Evolutionary conservation across 2,113 vertebrate genomes (phyloP).

Genomic region (Chascanopsetta lugubris): DNA sequence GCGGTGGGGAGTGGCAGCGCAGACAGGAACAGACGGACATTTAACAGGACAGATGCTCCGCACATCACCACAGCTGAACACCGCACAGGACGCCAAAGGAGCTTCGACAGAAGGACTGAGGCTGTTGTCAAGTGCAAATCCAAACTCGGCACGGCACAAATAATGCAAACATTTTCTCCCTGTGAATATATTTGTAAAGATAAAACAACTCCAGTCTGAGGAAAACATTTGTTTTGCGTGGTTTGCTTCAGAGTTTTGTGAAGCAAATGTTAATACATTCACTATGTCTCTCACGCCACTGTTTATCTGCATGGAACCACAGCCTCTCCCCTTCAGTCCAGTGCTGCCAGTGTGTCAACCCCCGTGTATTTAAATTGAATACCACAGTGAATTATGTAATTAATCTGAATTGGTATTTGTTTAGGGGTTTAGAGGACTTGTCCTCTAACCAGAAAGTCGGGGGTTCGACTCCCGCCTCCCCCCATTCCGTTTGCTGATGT

Average conservation of each 20-base stretch:
- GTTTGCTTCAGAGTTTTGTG: background rate
- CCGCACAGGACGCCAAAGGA: conserved; percentile 26
- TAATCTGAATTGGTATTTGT: no score
- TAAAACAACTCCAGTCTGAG: background rate
- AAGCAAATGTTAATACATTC: no score
- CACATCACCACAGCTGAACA: conserved; percentile 22
- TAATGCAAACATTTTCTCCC: background rate
- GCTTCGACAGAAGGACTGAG: conserved; percentile 29
- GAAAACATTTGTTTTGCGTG: background rate
- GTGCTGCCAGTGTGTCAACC: no score
- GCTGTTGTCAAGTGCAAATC: conserved; percentile 6
- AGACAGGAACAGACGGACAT: conserved; percentile 59
- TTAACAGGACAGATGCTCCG: conserved; percentile 59
- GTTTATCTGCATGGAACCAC: no score
- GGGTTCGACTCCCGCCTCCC: no score
- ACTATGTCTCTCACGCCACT: no score
- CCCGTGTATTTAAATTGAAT: no score
- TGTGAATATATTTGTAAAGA: background rate
- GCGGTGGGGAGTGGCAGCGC: conserved; percentile 21
- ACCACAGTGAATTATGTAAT: no score
- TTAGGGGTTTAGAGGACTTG: no score
- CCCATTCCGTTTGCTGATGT: no score
- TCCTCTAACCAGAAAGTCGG: no score
- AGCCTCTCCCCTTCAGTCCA: no score
- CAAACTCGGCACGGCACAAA: background rate